Conservation (phyloP, 2,113 vertebrate species). For the Aythya baeri region DNA sequence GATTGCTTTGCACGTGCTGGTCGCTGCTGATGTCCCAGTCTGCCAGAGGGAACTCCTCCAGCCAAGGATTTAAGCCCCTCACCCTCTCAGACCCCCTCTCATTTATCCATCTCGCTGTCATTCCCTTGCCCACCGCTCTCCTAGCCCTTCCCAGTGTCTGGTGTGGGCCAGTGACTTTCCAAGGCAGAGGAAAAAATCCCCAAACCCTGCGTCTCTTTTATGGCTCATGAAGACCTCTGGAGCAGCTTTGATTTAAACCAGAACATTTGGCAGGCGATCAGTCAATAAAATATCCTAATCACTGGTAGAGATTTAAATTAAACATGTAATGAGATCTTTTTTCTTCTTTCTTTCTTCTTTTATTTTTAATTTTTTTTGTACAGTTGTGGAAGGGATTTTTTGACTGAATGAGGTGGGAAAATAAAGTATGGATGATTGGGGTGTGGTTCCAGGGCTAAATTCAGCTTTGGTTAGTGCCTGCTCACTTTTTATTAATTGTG, state of each 20-base stretch:
- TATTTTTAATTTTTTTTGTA: neutral
- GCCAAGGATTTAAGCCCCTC: neutral
- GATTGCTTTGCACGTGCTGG: neutral
- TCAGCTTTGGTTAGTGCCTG: neutral
- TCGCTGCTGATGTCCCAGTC: neutral
- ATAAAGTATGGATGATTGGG: neutral
- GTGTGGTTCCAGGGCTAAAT: neutral
- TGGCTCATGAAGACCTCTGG: neutral
- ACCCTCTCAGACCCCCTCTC: neutral
- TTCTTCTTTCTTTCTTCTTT: neutral
- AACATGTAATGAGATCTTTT: neutral
- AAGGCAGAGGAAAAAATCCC: neutral
- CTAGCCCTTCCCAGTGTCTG: neutral
- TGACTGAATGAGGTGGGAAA: neutral
- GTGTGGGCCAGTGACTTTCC: neutral
- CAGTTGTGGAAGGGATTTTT: neutral
- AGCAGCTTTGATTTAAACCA: slow-evolving; percentile 31
- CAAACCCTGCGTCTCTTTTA: neutral
- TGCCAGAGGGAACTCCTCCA: neutral
- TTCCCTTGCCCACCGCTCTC: neutral
- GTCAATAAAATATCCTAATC: slow-evolving; percentile 24
- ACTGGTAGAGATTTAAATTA: slow-evolving; percentile 21
- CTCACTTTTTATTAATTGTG: slow-evolving; percentile 5
- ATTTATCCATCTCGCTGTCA: neutral
- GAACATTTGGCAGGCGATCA: slow-evolving; percentile 25